phyloP scores from a whole-genome alignment of 2,113 vertebrate species.

The Nothocercus julius region DNA sequence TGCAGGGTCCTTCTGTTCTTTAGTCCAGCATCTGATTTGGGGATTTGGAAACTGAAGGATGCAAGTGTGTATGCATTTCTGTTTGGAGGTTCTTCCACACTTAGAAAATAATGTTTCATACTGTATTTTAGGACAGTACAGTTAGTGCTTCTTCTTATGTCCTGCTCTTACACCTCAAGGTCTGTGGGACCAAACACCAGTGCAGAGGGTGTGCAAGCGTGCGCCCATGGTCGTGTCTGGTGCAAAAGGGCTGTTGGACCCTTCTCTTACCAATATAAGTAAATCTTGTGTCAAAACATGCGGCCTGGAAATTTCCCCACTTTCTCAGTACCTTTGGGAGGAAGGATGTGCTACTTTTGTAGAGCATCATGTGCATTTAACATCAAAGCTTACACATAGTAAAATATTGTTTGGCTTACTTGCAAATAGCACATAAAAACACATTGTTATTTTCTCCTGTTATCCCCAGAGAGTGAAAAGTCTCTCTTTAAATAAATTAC shows the following conservation, averaged over 20 bases:
- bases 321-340: neutral
- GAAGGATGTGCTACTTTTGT: neutral
- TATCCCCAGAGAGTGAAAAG: neutral
- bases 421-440: neutral
- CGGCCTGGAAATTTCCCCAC: neutral
- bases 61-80: neutral
- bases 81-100: neutral
- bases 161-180: neutral
- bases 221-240: neutral
- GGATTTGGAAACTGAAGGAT: neutral
- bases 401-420: neutral
- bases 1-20: neutral
- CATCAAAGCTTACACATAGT: neutral
- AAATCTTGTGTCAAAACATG: neutral
- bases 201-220: accelerated
- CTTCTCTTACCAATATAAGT: neutral
- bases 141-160: neutral
- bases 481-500: neutral
- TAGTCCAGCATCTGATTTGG: conserved; percentile 4
- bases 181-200: neutral
- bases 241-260: neutral
- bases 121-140: neutral
- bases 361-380: neutral
- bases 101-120: neutral
- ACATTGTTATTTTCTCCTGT: neutral